Evolutionary conservation across 2,888 invertebrate genomes (phyloP).

Genomic region (Hirtodrosophila duncani): DNA sequence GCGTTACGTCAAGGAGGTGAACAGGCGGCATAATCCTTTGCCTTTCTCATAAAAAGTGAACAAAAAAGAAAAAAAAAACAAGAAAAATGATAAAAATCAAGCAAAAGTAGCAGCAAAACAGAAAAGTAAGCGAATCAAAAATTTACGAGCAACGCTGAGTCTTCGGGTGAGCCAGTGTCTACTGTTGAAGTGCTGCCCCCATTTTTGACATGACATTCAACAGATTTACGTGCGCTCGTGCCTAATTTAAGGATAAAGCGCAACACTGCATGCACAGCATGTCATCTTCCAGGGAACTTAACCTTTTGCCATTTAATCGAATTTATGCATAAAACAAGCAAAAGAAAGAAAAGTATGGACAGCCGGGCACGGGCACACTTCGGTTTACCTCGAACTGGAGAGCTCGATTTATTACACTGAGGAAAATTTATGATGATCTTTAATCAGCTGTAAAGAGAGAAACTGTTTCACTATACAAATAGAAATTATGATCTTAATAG

Average conservation of each 20-base stretch:
- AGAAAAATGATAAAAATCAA: neutral
- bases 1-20: slow-evolving; percentile 18
- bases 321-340: slow-evolving; percentile 68
- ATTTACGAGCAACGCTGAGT: slow-evolving; percentile 62
- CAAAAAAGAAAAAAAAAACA: slow-evolving; percentile 2
- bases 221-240: slow-evolving; percentile 70
- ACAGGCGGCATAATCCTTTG: slow-evolving; percentile 59
- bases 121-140: slow-evolving; percentile 17
- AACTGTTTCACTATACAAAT: no score
- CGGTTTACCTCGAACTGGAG: slow-evolving; percentile 16
- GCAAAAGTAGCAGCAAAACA: slow-evolving; percentile 12
- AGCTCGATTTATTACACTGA: slow-evolving; percentile 4
- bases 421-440: no score
- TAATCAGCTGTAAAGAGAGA: no score
- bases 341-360: neutral
- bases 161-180: no score
- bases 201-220: slow-evolving; percentile 69
- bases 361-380: slow-evolving; percentile 31
- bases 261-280: slow-evolving; percentile 36
- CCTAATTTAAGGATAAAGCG: slow-evolving; percentile 71
- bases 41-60: slow-evolving; percentile 37
- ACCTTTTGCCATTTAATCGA: slow-evolving; percentile 72
- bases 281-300: slow-evolving; percentile 41
- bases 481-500: no score
- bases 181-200: slow-evolving; percentile 35